phyloP scores from a whole-genome alignment of 2,113 vertebrate genomes.

The Ifrita kowaldi region DNA sequence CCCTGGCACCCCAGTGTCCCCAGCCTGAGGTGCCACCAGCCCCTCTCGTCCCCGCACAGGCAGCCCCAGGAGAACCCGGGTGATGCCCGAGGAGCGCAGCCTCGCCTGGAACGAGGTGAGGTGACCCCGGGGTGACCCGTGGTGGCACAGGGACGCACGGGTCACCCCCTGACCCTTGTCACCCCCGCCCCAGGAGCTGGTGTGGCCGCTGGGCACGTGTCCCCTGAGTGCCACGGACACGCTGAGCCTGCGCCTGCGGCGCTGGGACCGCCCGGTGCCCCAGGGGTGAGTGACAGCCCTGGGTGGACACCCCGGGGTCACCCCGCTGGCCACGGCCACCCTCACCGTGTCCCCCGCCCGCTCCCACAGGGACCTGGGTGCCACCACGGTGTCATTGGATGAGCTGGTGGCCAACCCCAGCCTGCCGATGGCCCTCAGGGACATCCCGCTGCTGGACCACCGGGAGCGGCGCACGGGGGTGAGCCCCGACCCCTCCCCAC shows the following conservation, averaged over 20 bases:
- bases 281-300: neutral
- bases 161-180: neutral
- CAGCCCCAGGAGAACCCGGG: neutral
- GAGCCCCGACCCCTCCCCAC: neutral
- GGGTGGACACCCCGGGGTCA: neutral
- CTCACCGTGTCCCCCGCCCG: neutral
- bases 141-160: rapidly evolving
- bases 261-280: neutral
- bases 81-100: neutral
- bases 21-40: neutral
- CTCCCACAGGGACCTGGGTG: neutral
- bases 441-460: neutral
- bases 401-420: neutral
- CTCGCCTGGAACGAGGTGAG: slow-evolving; percentile 6
- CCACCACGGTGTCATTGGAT: neutral
- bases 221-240: neutral
- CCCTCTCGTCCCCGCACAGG: neutral
- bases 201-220: neutral
- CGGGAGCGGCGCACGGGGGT: neutral
- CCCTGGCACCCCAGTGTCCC: neutral
- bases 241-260: neutral
- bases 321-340: rapidly evolving
- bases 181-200: neutral
- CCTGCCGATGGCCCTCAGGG: neutral
- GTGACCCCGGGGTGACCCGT: rapidly evolving